Evolutionary conservation across 2,888 invertebrate genomes (phyloP).

Genomic region (Megaustenia siamemsis): DNA sequence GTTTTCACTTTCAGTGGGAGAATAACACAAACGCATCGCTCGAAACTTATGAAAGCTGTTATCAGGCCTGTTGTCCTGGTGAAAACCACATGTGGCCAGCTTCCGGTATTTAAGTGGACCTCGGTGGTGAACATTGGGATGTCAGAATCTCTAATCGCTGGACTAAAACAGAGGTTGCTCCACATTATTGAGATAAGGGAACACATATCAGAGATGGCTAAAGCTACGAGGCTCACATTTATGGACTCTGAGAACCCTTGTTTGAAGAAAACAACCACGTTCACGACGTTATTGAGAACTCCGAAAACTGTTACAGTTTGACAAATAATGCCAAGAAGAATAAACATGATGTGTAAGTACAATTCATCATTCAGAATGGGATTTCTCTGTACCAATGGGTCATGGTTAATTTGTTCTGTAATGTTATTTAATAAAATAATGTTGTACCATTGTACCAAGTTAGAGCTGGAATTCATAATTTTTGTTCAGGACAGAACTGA

Average conservation of each 20-base stretch:
- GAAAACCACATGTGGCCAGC: constrained; percentile 34
- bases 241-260: constrained; percentile 35
- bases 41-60: constrained; percentile 38
- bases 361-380: constrained; percentile 2
- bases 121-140: background rate
- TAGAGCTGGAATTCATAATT: too few species aligned
- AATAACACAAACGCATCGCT: constrained; percentile 39
- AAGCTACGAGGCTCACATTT: constrained; percentile 14
- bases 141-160: background rate
- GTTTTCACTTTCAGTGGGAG: constrained; percentile 28
- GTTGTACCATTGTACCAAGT: too few species aligned
- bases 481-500: too few species aligned
- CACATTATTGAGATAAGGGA: constrained; percentile 28
- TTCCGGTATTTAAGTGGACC: background rate
- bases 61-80: constrained; percentile 25
- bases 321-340: constrained; percentile 26
- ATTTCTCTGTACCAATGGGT: too few species aligned
- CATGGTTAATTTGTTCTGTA: too few species aligned
- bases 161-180: constrained; percentile 33
- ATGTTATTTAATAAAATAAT: too few species aligned
- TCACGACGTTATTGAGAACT: constrained; percentile 16
- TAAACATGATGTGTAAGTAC: constrained; percentile 10
- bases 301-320: constrained; percentile 13
- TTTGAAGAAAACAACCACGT: constrained; percentile 1
- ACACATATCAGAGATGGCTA: constrained; percentile 36